phyloP scores from a whole-genome alignment of 2,888 invertebrate genomes.

The Acanthosoma haemorrhoidale region DNA sequence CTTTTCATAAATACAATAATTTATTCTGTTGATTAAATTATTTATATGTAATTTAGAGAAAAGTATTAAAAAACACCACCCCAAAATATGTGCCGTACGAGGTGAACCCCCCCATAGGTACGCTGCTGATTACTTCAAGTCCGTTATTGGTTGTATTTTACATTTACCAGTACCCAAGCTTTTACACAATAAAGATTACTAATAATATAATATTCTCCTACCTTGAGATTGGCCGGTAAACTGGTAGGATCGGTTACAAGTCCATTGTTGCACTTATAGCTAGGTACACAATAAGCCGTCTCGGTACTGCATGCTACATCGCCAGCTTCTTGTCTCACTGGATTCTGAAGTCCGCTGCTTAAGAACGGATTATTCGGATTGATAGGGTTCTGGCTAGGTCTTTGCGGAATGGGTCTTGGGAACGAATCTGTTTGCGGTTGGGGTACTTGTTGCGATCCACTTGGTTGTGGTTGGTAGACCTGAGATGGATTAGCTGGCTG shows the following conservation, averaged over 20 bases:
- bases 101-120: too few species aligned
- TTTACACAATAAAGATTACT: too few species aligned
- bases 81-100: too few species aligned
- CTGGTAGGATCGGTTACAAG: neutral
- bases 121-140: too few species aligned
- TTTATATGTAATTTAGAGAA: too few species aligned
- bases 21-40: too few species aligned
- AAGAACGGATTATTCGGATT: conserved; percentile 26
- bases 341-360: conserved; percentile 16
- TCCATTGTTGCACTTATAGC: conserved; percentile 8
- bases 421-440: neutral
- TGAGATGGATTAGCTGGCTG: neutral
- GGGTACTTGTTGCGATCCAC: neutral
- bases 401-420: neutral
- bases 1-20: too few species aligned
- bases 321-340: neutral
- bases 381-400: neutral
- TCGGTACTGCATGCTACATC: neutral
- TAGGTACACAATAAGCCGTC: conserved; percentile 17
- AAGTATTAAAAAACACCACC: too few species aligned
- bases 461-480: neutral
- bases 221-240: neutral
- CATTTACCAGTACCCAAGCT: too few species aligned
- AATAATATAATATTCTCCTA: too few species aligned
- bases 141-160: too few species aligned